These are phyloP conservation scores for Aplodontia rufa DNA, from an alignment of 2,113 vertebrate species.

Conservation along the genomic window DNA sequence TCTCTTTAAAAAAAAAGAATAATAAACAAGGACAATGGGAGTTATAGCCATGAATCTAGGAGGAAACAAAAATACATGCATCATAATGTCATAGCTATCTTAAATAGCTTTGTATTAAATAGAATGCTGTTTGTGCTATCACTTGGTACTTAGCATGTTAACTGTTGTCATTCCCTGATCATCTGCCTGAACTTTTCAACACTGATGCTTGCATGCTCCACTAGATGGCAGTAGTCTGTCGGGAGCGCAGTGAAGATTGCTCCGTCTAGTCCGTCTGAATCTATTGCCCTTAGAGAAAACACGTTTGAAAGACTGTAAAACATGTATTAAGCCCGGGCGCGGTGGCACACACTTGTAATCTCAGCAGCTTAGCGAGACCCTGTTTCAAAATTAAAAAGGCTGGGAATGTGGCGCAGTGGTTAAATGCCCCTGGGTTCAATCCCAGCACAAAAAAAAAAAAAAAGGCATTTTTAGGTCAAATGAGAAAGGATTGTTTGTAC, in stretches of 20 bases:
- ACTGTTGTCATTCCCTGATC: not conserved
- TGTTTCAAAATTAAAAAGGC: too few relatives aligned
- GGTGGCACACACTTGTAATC: too few relatives aligned
- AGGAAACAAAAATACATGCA: not conserved
- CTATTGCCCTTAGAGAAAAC: not conserved
- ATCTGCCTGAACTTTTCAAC: not conserved
- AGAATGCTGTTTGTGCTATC: not conserved
- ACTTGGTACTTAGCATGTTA: not conserved
- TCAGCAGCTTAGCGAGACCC: too few relatives aligned
- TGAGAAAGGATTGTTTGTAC: not conserved
- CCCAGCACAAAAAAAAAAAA: too few relatives aligned
- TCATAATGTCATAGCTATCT: not conserved
- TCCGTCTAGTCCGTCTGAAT: not conserved
- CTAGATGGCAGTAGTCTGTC: constrained; percentile 32
- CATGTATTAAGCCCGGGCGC: too few relatives aligned
- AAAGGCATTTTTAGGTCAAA: not conserved
- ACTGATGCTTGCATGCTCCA: not conserved
- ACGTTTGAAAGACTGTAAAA: not conserved
- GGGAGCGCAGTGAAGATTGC: not conserved
- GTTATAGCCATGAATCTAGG: not conserved
- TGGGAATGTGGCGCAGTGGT: too few relatives aligned
- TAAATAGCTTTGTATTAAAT: not conserved
- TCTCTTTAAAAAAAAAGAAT: too few relatives aligned
- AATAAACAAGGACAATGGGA: not conserved
- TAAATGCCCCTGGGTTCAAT: too few relatives aligned